Evolutionary conservation across 2,113 vertebrate species (phyloP).

Genomic region (Damaliscus lunatus): DNA sequence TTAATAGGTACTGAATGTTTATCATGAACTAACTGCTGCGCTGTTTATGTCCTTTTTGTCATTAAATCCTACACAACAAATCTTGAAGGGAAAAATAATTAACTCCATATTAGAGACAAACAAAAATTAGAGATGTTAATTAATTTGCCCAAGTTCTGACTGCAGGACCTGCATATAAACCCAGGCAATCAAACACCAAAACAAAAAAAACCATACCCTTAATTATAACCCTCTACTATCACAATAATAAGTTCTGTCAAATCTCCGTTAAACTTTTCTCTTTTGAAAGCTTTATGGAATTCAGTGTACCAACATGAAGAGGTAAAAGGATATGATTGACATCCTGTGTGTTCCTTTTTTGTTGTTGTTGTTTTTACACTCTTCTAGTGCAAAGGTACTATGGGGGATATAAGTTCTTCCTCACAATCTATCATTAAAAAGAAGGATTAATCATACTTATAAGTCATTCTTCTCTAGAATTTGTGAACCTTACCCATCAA

Average conservation of each 20-base stretch:
- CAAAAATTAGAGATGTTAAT: background rate
- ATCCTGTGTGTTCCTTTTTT: background rate
- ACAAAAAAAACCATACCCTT: background rate
- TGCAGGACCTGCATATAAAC: background rate
- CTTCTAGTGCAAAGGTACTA: background rate
- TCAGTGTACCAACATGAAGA: background rate
- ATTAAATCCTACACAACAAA: background rate
- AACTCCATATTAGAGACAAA: background rate
- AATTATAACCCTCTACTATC: background rate
- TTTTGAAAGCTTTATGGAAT: background rate
- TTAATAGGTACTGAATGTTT: background rate
- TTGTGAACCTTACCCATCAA: background rate
- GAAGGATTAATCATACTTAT: background rate
- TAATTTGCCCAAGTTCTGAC: background rate
- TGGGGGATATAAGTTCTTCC: background rate
- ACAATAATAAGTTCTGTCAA: background rate
- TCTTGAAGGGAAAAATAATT: background rate
- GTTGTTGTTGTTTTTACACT: background rate
- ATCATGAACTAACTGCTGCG: background rate
- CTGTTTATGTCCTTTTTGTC: background rate
- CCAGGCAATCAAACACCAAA: background rate
- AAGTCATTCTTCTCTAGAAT: background rate
- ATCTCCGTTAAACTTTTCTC: background rate
- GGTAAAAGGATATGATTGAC: background rate
- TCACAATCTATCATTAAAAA: slow-evolving; percentile 16